A percentile compares a stretch with the other conserved stretches of the same genome.
phyloP scores from a whole-genome alignment of 53 echinoderm and acorn worm species.

The Arbacia lixula region DNA sequence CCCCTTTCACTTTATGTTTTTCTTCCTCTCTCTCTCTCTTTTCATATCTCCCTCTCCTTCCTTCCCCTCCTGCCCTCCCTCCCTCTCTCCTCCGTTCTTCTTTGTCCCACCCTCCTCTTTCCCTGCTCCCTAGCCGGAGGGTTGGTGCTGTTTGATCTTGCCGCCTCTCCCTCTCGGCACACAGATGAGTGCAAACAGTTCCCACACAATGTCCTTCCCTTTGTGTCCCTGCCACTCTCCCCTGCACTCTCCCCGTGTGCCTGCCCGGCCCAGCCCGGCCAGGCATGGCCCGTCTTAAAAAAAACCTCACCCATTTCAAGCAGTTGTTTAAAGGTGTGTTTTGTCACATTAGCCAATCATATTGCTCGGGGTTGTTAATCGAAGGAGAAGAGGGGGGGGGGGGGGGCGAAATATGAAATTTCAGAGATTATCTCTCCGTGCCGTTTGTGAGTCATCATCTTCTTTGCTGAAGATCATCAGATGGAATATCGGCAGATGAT shows the following conservation, averaged over 20 bases:
- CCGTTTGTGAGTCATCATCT: conserved; percentile 26
- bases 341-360: conserved; percentile 18
- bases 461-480: neutral
- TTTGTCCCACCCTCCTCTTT: neutral
- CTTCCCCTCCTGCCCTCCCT: neutral
- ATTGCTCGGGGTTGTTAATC: conserved; percentile 3
- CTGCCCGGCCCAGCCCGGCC: too few relatives aligned
- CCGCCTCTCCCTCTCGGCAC: conserved; percentile 45
- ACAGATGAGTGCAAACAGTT: conserved; percentile 38
- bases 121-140: neutral
- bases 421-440: conserved; percentile 31
- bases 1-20: too few relatives aligned
- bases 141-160: conserved; percentile 18
- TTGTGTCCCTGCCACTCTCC: too few relatives aligned
- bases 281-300: too few relatives aligned
- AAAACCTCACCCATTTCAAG: conserved; percentile 2
- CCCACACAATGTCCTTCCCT: conserved; percentile 44
- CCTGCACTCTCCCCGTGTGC: too few relatives aligned
- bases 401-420: conserved; percentile 6
- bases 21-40: too few relatives aligned
- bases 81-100: neutral
- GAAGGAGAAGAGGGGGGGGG: neutral
- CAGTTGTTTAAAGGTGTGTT: conserved; percentile 28
- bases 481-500: too few relatives aligned
- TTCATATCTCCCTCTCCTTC: neutral